Evolutionary conservation across 2,113 vertebrate species (phyloP).

Genomic region (Perca schrenkii): DNA sequence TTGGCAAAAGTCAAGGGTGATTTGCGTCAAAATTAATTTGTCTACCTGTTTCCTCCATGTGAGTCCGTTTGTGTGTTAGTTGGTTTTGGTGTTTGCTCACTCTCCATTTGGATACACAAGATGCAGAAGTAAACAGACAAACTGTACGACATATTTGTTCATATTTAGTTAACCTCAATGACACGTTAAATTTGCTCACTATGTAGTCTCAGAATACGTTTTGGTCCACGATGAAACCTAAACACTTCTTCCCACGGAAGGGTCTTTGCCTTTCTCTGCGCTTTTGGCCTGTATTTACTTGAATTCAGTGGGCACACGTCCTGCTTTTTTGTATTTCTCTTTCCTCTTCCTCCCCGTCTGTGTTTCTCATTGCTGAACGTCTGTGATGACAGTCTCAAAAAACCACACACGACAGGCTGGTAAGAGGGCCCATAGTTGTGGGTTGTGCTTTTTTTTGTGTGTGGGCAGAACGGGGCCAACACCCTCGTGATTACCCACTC

Average conservation of each 20-base stretch:
- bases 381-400: slow-evolving; percentile 76
- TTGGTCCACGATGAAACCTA: slow-evolving; percentile 39
- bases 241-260: slow-evolving; percentile 43
- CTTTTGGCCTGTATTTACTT: slow-evolving; percentile 31
- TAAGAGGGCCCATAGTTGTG: slow-evolving; percentile 78
- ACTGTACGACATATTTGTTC: slow-evolving; percentile 34
- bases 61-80: slow-evolving; percentile 61
- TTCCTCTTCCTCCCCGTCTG: slow-evolving; percentile 57
- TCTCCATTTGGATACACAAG: slow-evolving; percentile 43
- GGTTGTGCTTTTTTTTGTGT: slow-evolving; percentile 60
- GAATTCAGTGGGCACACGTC: slow-evolving; percentile 39
- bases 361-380: slow-evolving; percentile 73
- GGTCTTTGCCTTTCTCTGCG: slow-evolving; percentile 18
- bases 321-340: slow-evolving; percentile 45
- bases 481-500: slow-evolving; percentile 79
- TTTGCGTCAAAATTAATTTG: slow-evolving; percentile 73
- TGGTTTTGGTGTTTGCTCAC: slow-evolving; percentile 56
- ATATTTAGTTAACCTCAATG: slow-evolving; percentile 47
- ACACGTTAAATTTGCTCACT: slow-evolving; percentile 51
- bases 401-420: slow-evolving; percentile 72
- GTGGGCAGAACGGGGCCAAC: slow-evolving; percentile 75
- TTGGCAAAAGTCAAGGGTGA: slow-evolving; percentile 60
- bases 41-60: slow-evolving; percentile 52
- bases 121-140: slow-evolving; percentile 53
- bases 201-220: slow-evolving; percentile 42